A percentile compares a stretch with the other conserved stretches of the same genome.
phyloP scores from a whole-genome alignment of 2,797 vertebrate species.

The Sitta carolinensis region DNA sequence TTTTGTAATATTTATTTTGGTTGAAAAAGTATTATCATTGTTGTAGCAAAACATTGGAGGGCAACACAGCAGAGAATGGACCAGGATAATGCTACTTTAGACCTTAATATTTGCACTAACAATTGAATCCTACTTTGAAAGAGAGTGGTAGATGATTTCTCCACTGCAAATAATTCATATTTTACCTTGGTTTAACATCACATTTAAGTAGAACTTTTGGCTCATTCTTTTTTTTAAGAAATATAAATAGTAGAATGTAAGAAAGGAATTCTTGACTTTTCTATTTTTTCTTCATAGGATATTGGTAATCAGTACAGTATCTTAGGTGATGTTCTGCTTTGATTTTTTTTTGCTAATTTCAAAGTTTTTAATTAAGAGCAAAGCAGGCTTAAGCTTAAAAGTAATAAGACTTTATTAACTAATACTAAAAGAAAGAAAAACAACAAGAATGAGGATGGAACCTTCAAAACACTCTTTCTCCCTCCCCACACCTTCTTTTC shows the following conservation, averaged over 20 bases:
- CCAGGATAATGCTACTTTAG: not conserved
- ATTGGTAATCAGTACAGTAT: not conserved
- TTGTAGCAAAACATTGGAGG: not conserved
- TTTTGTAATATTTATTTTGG: not conserved
- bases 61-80: not conserved
- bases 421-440: too few species aligned
- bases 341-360: too few species aligned
- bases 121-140: not conserved
- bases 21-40: not conserved
- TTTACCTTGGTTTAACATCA: not conserved
- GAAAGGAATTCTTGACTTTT: not conserved
- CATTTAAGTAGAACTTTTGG: not conserved
- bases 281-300: not conserved
- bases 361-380: too few species aligned
- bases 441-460: too few species aligned
- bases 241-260: not conserved
- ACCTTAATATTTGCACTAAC: not conserved
- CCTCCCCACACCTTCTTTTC: too few species aligned
- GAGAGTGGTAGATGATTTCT: not conserved
- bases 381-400: too few species aligned
- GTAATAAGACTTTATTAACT: too few species aligned
- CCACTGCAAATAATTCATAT: not conserved
- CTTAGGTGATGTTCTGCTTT: not conserved
- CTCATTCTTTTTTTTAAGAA: not conserved
- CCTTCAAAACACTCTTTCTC: too few species aligned